phyloP scores from a whole-genome alignment of 2,113 vertebrate species.

The Parotia lawesii region DNA sequence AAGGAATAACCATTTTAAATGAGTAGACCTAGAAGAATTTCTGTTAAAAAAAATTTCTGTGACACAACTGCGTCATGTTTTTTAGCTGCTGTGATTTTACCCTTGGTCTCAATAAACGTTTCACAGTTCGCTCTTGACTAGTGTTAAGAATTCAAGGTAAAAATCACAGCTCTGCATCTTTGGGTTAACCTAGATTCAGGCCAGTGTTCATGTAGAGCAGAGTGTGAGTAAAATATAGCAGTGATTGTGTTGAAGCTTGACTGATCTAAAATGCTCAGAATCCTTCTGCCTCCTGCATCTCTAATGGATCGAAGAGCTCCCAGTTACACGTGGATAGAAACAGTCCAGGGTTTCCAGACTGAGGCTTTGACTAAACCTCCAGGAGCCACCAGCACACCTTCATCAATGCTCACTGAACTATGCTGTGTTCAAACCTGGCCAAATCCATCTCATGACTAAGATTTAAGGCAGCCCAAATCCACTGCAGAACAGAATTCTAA shows the following conservation, averaged over 20 bases:
- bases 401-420: not conserved
- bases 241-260: not conserved
- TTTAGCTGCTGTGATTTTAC: not conserved
- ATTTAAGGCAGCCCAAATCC: not conserved
- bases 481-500: not conserved
- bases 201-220: not conserved
- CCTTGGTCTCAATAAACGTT: not conserved
- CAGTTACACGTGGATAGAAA: not conserved
- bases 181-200: not conserved
- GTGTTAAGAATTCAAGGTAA: not conserved
- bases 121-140: not conserved
- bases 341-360: not conserved
- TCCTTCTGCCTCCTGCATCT: not conserved
- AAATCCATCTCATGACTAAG: not conserved
- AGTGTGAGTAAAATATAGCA: not conserved
- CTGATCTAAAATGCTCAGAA: not conserved
- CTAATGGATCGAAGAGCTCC: not conserved
- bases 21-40: not conserved
- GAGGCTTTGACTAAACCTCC: not conserved
- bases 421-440: not conserved
- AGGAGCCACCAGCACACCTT: not conserved
- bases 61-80: not conserved
- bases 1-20: not conserved
- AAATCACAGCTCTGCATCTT: not conserved
- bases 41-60: not conserved